Conservation (phyloP, 2,797 vertebrate species). For the Crenichthys baileyi region DNA sequence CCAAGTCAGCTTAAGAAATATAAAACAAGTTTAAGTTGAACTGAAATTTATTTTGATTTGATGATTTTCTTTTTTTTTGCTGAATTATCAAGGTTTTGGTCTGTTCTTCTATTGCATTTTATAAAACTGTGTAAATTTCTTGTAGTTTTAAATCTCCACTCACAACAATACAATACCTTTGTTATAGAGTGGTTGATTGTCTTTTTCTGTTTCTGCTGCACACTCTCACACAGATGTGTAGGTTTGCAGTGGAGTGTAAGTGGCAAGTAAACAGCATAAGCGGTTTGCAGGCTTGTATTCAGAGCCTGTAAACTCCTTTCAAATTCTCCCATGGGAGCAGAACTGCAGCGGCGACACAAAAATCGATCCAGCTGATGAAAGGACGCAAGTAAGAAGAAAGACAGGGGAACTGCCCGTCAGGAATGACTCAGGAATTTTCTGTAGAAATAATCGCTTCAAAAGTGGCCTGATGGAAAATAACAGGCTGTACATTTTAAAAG, state of each 20-base stretch:
- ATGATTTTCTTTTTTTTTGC: not conserved
- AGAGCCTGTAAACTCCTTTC: conserved; percentile 42
- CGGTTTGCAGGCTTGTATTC: conserved; percentile 32
- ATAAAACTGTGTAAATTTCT: not conserved
- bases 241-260: conserved; percentile 27
- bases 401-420: conserved; percentile 17
- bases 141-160: not conserved
- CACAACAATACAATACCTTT: not conserved
- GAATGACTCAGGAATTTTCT: conserved; percentile 24
- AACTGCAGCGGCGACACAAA: conserved; percentile 42
- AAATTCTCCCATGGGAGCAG: conserved; percentile 40
- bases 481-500: not conserved
- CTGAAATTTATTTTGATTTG: not conserved
- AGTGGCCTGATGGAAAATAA: not conserved
- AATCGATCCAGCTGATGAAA: conserved; percentile 46
- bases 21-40: not conserved
- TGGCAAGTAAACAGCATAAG: conserved; percentile 46
- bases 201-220: not conserved
- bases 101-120: not conserved
- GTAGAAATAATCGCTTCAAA: conserved; percentile 13
- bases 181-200: not conserved
- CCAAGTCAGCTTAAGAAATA: not conserved
- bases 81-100: not conserved
- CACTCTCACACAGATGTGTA: conserved; percentile 29
- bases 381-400: not conserved